These are phyloP conservation scores for Pyrgus malvae DNA, from an alignment of 2,888 invertebrate species.

Conservation along the genomic window DNA sequence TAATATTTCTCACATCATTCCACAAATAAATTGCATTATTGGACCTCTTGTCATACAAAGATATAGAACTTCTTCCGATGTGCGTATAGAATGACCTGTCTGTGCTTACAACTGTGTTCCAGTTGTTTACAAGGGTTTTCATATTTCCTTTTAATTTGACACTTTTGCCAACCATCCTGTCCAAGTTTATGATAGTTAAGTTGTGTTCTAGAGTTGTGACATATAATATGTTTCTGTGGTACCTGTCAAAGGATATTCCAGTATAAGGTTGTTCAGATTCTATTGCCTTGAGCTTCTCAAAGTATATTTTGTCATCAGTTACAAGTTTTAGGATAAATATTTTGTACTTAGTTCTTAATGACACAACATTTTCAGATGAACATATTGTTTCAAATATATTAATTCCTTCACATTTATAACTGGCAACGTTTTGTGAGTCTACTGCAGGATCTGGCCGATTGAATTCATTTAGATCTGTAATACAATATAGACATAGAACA, in stretches of 20 bases:
- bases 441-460: slow-evolving; percentile 45
- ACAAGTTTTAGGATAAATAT: slow-evolving; percentile 58
- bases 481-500: slow-evolving; percentile 20
- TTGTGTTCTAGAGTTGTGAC: slow-evolving; percentile 55
- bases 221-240: slow-evolving; percentile 65
- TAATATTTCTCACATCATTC: slow-evolving; percentile 48
- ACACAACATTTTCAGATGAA: slow-evolving; percentile 54
- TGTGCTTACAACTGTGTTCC: slow-evolving; percentile 62
- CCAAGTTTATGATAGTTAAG: slow-evolving; percentile 63
- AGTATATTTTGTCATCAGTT: slow-evolving; percentile 39
- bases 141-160: slow-evolving; percentile 50
- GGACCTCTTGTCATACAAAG: slow-evolving; percentile 67
- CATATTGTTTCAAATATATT: slow-evolving; percentile 66
- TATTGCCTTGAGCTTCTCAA: slow-evolving; percentile 56
- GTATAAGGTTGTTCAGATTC: slow-evolving; percentile 61
- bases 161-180: slow-evolving; percentile 56
- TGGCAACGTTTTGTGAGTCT: slow-evolving; percentile 41
- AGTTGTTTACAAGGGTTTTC: slow-evolving; percentile 55
- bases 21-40: slow-evolving; percentile 49
- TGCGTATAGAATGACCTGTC: slow-evolving; percentile 59
- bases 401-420: slow-evolving; percentile 51
- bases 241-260: slow-evolving; percentile 63
- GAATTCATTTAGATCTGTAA: slow-evolving; percentile 63
- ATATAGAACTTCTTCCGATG: slow-evolving; percentile 50
- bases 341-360: slow-evolving; percentile 60